Conservation (phyloP, 2,113 vertebrate species). For the Raja brachyura region DNA sequence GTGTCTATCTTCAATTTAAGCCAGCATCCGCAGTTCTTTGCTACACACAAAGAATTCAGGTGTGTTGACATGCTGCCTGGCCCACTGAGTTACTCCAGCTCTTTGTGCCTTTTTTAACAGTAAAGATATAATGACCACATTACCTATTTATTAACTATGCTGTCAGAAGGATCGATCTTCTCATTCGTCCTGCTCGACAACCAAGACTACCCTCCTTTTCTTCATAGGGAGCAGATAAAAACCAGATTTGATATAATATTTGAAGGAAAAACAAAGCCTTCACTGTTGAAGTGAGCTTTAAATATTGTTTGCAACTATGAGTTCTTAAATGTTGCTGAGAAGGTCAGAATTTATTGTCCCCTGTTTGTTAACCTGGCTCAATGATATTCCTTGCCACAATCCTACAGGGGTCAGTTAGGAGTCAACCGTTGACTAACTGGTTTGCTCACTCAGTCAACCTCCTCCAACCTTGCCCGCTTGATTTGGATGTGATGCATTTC, state of each 20-base stretch:
- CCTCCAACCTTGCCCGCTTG: background rate
- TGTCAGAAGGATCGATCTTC: background rate
- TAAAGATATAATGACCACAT: background rate
- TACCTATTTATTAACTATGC: background rate
- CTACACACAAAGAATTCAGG: no score
- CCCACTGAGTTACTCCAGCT: no score
- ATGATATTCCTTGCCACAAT: background rate
- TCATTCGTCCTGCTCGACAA: no score
- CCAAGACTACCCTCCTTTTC: background rate
- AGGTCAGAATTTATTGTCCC: background rate
- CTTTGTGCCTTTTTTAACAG: background rate
- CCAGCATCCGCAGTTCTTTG: no score
- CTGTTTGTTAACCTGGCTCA: background rate
- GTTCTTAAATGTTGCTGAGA: no score
- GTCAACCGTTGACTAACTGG: background rate
- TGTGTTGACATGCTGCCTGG: no score
- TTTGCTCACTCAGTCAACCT: background rate
- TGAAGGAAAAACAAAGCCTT: background rate
- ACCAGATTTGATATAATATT: background rate
- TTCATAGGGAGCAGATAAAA: background rate
- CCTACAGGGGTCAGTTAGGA: background rate
- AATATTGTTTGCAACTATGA: no score
- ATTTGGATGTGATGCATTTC: background rate
- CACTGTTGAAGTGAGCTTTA: background rate
- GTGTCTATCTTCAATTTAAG: no score